Percentiles rank a stretch among this genome's conserved stretches.
Evolutionary conservation across 2,113 vertebrate species (phyloP).

Genomic region (Saiga tatarica): DNA sequence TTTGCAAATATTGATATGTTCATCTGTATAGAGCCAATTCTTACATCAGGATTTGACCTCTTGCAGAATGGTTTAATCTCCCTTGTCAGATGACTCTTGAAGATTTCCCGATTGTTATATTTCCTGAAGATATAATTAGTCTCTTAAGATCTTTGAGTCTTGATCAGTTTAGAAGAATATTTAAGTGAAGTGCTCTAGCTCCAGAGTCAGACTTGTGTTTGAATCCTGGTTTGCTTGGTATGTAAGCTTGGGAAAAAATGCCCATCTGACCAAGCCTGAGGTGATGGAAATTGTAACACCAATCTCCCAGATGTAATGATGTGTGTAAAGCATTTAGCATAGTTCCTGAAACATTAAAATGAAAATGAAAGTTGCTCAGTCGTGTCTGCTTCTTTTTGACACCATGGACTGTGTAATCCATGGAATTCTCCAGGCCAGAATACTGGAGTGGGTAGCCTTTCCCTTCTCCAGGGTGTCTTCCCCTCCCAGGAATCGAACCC

Average conservation of each 20-base stretch:
- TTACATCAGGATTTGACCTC: background rate
- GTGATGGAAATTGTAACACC: background rate
- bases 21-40: background rate
- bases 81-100: background rate
- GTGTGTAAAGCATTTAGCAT: background rate
- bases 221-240: background rate
- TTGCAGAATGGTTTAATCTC: background rate
- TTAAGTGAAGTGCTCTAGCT: background rate
- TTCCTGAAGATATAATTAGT: background rate
- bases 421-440: background rate
- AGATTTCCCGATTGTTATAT: background rate
- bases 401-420: background rate
- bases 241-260: background rate
- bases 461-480: background rate
- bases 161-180: background rate
- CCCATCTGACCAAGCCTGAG: background rate
- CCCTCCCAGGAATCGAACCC: background rate
- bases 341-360: background rate
- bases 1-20: background rate
- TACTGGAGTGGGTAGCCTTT: background rate
- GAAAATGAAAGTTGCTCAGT: background rate
- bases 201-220: background rate
- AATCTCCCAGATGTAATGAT: background rate
- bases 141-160: background rate
- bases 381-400: background rate